Evolutionary conservation across 2,797 vertebrate species (phyloP).

Genomic region (Phrynocephalus vlangalii): DNA sequence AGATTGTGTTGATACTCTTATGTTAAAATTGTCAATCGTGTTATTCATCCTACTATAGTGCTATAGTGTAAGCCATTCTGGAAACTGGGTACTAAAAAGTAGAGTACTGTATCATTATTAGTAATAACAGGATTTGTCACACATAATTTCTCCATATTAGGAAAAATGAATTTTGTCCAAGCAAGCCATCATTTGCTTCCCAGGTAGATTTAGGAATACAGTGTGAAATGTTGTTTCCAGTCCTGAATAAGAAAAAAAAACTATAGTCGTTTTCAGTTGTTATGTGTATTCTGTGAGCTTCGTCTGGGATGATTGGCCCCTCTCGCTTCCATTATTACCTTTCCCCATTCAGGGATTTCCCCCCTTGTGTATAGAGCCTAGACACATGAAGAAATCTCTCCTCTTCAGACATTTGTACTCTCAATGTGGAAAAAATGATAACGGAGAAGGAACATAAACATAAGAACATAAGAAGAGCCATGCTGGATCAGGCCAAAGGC

Average conservation of each 20-base stretch:
- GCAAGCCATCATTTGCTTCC: background rate
- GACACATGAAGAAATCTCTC: too few species aligned
- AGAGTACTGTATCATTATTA: background rate
- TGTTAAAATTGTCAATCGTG: background rate
- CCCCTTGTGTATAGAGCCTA: too few species aligned
- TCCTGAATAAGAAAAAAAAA: background rate
- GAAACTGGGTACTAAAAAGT: background rate
- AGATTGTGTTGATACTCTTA: background rate
- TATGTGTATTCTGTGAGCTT: too few species aligned
- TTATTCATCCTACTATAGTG: background rate
- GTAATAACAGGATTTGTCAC: background rate
- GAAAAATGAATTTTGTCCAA: background rate
- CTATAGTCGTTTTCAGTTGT: background rate
- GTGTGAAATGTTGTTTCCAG: background rate
- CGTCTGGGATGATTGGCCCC: too few species aligned
- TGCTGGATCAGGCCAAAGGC: too few species aligned
- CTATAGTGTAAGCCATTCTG: background rate
- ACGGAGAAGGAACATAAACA: too few species aligned
- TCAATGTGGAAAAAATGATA: too few species aligned
- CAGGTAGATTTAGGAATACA: background rate
- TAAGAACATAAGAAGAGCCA: too few species aligned
- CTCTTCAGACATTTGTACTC: too few species aligned
- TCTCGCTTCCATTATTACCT: too few species aligned
- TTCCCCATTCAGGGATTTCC: too few species aligned
- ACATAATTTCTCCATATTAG: background rate